Evolutionary conservation across 2,113 vertebrate genomes (phyloP).

Genomic region (Catharus bicknelli): DNA sequence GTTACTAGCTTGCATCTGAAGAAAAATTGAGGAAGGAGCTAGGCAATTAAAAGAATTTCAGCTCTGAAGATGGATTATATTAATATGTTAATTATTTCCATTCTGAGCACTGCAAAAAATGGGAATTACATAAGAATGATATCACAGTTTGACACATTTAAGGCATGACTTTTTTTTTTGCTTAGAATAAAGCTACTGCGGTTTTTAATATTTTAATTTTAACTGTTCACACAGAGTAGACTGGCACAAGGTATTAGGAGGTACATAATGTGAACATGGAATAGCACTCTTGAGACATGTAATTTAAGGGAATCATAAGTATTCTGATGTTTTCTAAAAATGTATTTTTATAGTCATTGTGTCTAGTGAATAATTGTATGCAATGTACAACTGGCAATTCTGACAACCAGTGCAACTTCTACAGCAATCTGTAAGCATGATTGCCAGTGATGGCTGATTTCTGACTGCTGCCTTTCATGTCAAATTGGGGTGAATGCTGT

Average conservation of each 20-base stretch:
- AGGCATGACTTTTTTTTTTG: background rate
- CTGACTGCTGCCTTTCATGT: background rate
- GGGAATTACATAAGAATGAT: background rate
- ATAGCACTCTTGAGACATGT: background rate
- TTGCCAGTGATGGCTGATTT: background rate
- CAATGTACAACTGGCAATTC: background rate
- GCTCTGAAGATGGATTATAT: background rate
- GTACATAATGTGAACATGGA: background rate
- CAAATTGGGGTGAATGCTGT: background rate
- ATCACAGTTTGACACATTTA: background rate
- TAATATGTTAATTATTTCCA: background rate
- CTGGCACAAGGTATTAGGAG: background rate
- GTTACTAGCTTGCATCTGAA: background rate
- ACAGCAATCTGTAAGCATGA: background rate
- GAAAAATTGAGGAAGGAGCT: background rate
- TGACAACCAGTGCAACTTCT: background rate
- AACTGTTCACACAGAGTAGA: background rate
- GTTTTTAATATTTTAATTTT: background rate
- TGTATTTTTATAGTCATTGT: background rate
- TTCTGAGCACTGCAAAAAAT: background rate
- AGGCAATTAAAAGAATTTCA: background rate
- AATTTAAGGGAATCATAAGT: background rate
- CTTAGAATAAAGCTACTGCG: background rate
- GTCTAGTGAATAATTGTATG: background rate
- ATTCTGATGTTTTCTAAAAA: background rate